Evolutionary conservation across 2,888 invertebrate species (phyloP).

Genomic region (Dicyrtomina minuta): DNA sequence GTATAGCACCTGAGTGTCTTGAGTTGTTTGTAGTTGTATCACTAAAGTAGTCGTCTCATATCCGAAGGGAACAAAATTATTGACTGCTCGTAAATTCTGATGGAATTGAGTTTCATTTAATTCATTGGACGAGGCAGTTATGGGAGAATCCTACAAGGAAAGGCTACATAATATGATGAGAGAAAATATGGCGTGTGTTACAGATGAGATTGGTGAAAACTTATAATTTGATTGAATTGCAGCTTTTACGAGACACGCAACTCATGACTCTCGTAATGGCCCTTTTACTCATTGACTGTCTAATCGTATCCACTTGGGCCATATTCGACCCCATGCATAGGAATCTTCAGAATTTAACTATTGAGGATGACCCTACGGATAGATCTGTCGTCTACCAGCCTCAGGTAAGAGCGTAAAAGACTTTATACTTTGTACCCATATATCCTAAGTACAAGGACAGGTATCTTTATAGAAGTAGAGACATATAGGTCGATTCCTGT

Average conservation of each 20-base stretch:
- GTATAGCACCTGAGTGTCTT: too few species aligned
- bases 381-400: slow-evolving; percentile 82
- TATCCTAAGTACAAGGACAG: too few species aligned
- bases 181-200: slow-evolving; percentile 1
- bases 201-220: background rate
- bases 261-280: slow-evolving; percentile 80
- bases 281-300: slow-evolving; percentile 76
- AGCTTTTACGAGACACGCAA: slow-evolving; percentile 84
- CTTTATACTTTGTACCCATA: too few species aligned
- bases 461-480: too few species aligned
- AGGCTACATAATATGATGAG: background rate
- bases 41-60: too few species aligned
- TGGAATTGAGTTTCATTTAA: background rate
- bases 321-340: slow-evolving; percentile 83
- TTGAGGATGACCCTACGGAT: slow-evolving; percentile 74
- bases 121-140: too few species aligned
- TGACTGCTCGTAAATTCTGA: background rate
- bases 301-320: slow-evolving; percentile 82
- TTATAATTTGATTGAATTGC: slow-evolving; percentile 36
- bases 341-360: slow-evolving; percentile 76
- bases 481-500: too few species aligned
- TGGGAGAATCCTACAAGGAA: too few species aligned
- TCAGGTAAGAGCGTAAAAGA: slow-evolving; percentile 63
- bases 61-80: too few species aligned
- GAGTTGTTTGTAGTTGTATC: too few species aligned